These are phyloP conservation scores for Athene noctua DNA, from an alignment of 2,113 vertebrate species.

Conservation along the genomic window DNA sequence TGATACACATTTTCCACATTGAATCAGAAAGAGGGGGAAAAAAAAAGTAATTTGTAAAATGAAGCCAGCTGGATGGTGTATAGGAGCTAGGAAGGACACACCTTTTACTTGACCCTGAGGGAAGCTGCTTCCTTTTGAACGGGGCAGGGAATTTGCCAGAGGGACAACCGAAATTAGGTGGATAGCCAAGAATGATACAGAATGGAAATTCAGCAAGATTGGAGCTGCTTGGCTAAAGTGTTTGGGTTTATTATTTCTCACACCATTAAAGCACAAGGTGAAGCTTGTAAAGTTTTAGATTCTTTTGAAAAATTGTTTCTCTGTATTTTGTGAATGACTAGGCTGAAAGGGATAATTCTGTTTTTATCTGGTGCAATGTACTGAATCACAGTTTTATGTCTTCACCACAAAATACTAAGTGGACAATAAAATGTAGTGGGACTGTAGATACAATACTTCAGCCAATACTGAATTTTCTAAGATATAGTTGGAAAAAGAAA, in stretches of 20 bases:
- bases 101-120: not conserved
- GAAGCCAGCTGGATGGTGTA: not conserved
- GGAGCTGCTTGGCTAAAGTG: not conserved
- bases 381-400: not conserved
- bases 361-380: not conserved
- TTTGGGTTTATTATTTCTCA: not conserved
- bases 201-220: not conserved
- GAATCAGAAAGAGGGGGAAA: not conserved
- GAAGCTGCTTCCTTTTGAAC: not conserved
- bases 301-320: not conserved
- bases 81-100: not conserved
- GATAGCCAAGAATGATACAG: not conserved
- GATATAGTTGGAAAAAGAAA: not conserved
- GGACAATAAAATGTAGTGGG: not conserved
- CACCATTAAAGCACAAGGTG: not conserved
- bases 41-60: not conserved
- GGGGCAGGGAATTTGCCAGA: not conserved
- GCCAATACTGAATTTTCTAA: not conserved
- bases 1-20: not conserved
- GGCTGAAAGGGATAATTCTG: not conserved
- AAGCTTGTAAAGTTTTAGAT: not conserved
- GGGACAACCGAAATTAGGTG: not conserved
- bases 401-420: not conserved
- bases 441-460: not conserved
- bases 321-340: not conserved